phyloP scores from a whole-genome alignment of 2,797 vertebrate species.

The Enteromius paludinosus region DNA sequence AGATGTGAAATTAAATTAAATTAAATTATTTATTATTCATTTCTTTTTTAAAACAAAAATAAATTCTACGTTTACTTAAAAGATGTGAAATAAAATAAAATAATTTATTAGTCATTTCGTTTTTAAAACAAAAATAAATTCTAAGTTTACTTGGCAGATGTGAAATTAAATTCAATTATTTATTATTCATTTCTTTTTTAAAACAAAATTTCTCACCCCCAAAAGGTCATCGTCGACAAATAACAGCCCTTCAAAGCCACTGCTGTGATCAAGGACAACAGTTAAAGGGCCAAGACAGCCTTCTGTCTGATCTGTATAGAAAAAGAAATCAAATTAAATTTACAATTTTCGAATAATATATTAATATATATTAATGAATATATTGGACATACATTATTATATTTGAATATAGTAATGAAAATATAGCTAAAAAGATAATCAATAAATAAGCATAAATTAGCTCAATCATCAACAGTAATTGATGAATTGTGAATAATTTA shows the following conservation, averaged over 20 bases:
- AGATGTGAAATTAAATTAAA: neutral
- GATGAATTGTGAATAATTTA: neutral
- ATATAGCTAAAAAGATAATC: neutral
- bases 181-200: no score
- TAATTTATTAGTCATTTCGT: neutral
- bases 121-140: neutral
- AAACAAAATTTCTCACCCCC: conserved; percentile 89
- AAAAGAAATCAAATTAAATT: neutral
- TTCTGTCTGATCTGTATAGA: conserved; percentile 81
- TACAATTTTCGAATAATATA: no score
- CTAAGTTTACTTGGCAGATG: neutral
- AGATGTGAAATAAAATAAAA: neutral
- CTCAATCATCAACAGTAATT: neutral
- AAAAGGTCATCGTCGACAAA: conserved; percentile 96
- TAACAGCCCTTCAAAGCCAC: conserved; percentile 95
- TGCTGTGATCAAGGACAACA: conserved; percentile 95
- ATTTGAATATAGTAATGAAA: neutral
- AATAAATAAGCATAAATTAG: neutral
- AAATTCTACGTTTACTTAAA: neutral
- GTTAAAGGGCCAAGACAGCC: conserved; percentile 90
- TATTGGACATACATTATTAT: neutral
- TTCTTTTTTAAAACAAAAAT: neutral
- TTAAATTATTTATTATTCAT: neutral
- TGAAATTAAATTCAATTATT: neutral
- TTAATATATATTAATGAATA: neutral